Conservation (phyloP, 2,113 vertebrate species). For the Enhydra lutris region DNA sequence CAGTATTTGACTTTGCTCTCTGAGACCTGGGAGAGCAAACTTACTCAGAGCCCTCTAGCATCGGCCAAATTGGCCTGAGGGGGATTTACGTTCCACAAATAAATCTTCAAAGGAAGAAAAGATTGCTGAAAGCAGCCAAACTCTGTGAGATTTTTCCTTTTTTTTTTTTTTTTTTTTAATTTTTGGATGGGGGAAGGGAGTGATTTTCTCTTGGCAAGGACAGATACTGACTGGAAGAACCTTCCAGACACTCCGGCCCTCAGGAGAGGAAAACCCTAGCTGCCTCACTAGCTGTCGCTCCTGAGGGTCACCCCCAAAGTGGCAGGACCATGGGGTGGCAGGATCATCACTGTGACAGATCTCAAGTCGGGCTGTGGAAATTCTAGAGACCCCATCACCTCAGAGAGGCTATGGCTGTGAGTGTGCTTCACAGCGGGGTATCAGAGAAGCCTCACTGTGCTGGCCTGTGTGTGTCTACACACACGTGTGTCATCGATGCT, state of each 20-base stretch:
- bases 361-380: background rate
- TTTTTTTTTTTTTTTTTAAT: background rate
- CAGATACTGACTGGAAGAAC: background rate
- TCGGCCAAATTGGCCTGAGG: conserved; percentile 21
- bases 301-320: background rate
- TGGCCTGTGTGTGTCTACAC: background rate
- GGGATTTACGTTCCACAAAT: conserved; percentile 47
- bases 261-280: background rate
- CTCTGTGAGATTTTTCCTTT: background rate
- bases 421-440: background rate
- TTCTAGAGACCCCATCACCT: background rate
- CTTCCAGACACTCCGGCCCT: background rate
- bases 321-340: background rate
- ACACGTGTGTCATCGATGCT: background rate
- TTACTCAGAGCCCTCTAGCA: conserved; percentile 1
- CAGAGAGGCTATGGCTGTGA: background rate
- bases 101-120: conserved; percentile 58
- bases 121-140: conserved; percentile 37
- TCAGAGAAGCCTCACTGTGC: background rate
- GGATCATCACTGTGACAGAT: background rate
- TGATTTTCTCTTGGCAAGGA: background rate
- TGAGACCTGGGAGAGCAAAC: background rate
- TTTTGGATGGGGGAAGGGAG: background rate
- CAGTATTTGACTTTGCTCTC: background rate
- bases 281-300: background rate